Evolutionary conservation across 2,888 invertebrate species (phyloP).

Genomic region (Zele albiditarsus): DNA sequence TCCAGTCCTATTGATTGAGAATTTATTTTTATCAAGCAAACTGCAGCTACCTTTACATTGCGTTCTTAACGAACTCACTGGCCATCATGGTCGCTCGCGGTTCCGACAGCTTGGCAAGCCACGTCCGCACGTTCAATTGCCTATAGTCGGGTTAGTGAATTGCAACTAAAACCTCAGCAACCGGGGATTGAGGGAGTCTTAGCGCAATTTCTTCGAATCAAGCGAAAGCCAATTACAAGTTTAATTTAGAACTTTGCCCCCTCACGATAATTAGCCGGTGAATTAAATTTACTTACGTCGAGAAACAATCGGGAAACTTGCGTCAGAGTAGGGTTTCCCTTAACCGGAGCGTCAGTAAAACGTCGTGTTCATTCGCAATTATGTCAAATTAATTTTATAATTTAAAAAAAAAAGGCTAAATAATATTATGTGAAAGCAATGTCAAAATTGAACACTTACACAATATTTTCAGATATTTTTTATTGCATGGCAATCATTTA

Average conservation of each 20-base stretch:
- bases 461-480: neutral
- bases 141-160: slow-evolving; percentile 19
- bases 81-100: neutral
- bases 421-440: slow-evolving; percentile 11
- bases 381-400: slow-evolving; percentile 6
- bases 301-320: slow-evolving; percentile 67
- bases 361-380: neutral
- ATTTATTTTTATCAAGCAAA: neutral
- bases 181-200: slow-evolving; percentile 48
- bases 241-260: slow-evolving; percentile 68
- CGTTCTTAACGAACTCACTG: neutral
- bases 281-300: slow-evolving; percentile 70
- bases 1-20: neutral
- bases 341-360: slow-evolving; percentile 19
- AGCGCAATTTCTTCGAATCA: slow-evolving; percentile 67
- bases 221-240: slow-evolving; percentile 70
- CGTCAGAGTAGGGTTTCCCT: slow-evolving; percentile 26
- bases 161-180: slow-evolving; percentile 21
- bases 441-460: neutral
- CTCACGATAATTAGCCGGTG: slow-evolving; percentile 69
- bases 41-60: slow-evolving; percentile 18
- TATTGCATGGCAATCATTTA: neutral
- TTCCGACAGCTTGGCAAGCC: slow-evolving; percentile 33
- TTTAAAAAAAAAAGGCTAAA: neutral
- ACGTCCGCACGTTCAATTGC: slow-evolving; percentile 34